These are phyloP conservation scores for Condylura cristata DNA, from an alignment of 2,113 vertebrate species.

Conservation along the genomic window DNA sequence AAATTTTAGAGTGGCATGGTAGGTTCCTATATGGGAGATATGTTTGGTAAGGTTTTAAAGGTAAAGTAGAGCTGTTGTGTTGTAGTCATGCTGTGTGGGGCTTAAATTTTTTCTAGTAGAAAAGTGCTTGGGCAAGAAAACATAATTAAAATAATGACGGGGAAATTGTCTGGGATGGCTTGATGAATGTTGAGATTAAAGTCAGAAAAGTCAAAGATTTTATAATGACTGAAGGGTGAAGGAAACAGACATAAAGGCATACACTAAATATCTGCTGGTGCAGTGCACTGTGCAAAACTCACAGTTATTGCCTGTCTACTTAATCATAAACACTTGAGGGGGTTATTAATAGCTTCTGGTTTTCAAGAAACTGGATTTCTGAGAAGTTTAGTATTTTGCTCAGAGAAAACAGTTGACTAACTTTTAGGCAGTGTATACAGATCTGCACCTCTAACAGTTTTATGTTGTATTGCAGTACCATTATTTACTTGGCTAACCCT, in stretches of 20 bases:
- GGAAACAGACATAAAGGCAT: background rate
- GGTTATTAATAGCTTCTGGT: background rate
- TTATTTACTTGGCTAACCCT: background rate
- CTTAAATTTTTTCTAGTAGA: slow-evolving; percentile 17
- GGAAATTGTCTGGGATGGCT: slow-evolving; percentile 26
- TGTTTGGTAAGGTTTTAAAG: background rate
- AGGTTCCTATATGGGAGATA: background rate
- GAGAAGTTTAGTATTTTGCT: slow-evolving; percentile 40
- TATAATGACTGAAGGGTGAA: slow-evolving; percentile 2
- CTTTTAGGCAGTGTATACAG: background rate
- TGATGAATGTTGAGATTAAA: slow-evolving; percentile 3
- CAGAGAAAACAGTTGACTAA: background rate
- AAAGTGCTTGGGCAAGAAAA: background rate
- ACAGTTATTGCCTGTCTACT: background rate
- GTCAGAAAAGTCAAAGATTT: background rate
- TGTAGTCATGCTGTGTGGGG: background rate
- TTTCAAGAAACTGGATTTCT: slow-evolving; percentile 24
- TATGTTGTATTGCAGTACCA: background rate
- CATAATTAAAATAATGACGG: background rate
- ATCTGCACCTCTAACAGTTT: background rate
- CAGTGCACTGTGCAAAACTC: background rate
- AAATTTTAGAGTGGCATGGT: background rate
- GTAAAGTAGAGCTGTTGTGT: background rate
- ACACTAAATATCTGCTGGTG: background rate
- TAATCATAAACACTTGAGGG: background rate